Conservation (phyloP, 2,888 invertebrate species). For the Pediacus dermestoides region DNA sequence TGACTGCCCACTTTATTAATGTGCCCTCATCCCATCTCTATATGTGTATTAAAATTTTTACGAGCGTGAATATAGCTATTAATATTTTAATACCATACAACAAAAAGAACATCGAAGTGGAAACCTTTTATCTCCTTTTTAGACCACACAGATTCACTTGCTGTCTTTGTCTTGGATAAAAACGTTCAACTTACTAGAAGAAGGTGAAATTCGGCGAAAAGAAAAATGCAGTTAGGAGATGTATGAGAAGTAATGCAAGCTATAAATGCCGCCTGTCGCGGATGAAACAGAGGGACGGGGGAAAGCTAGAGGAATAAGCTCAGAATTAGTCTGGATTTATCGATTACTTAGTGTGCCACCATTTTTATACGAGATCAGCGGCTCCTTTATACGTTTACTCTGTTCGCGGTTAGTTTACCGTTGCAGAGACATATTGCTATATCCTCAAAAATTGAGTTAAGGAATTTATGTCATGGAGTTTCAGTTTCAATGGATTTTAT, state of each 20-base stretch:
- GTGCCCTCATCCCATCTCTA: slow-evolving; percentile 10
- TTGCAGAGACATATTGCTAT: too few relatives aligned
- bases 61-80: slow-evolving; percentile 18
- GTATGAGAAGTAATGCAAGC: slow-evolving; percentile 31
- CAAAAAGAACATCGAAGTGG: slow-evolving; percentile 13
- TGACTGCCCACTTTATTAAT: slow-evolving; percentile 14
- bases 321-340: slow-evolving; percentile 49
- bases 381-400: slow-evolving; percentile 36
- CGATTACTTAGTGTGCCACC: slow-evolving; percentile 46
- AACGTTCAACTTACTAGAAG: not conserved
- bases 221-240: slow-evolving; percentile 21
- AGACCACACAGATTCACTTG: slow-evolving; percentile 10
- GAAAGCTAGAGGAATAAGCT: slow-evolving; percentile 42
- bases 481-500: too few relatives aligned
- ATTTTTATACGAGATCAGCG: slow-evolving; percentile 45
- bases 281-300: slow-evolving; percentile 30
- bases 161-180: slow-evolving; percentile 4
- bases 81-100: slow-evolving; percentile 19
- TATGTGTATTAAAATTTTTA: slow-evolving; percentile 18
- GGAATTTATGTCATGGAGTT: too few relatives aligned
- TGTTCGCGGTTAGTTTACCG: slow-evolving; percentile 30
- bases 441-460: too few relatives aligned
- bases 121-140: slow-evolving; percentile 10
- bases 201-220: slow-evolving; percentile 8
- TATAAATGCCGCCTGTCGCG: slow-evolving; percentile 35